Conservation (phyloP, 1,140 invertebrate species). For the Lasaia peninsularis region DNA sequence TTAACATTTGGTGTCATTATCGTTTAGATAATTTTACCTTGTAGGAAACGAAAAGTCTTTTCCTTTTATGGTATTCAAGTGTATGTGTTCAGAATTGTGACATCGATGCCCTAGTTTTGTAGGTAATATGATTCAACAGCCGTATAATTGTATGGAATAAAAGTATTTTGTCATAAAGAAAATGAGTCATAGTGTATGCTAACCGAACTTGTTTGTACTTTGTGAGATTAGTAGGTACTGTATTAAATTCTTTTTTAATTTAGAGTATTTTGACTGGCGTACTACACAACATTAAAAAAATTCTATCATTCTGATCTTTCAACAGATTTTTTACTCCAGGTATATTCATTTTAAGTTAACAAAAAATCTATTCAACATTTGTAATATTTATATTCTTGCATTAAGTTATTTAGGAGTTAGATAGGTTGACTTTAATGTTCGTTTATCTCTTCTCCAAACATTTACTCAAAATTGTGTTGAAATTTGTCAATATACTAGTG, state of each 20-base stretch:
- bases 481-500: too few relatives aligned
- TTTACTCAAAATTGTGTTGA: too few relatives aligned
- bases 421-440: too few relatives aligned
- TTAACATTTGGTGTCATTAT: conserved; percentile 1
- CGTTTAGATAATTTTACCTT: neutral
- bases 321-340: too few relatives aligned
- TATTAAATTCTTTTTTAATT: neutral
- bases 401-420: too few relatives aligned
- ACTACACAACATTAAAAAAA: too few relatives aligned
- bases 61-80: conserved; percentile 42
- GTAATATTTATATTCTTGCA: too few relatives aligned
- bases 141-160: neutral
- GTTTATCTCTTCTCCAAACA: too few relatives aligned
- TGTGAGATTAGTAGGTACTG: neutral
- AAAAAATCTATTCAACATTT: too few relatives aligned
- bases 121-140: conserved; percentile 10
- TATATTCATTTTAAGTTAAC: too few relatives aligned
- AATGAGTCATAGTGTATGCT: neutral
- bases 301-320: too few relatives aligned
- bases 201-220: neutral
- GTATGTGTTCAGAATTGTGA: conserved; percentile 16
- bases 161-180: neutral
- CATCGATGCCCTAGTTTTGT: conserved; percentile 21
- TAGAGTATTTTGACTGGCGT: neutral
- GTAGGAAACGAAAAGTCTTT: conserved; percentile 36